Base-by-base conservation (phyloP, 2,888 invertebrate species). In the Cryptocephalus moraei region DNA sequence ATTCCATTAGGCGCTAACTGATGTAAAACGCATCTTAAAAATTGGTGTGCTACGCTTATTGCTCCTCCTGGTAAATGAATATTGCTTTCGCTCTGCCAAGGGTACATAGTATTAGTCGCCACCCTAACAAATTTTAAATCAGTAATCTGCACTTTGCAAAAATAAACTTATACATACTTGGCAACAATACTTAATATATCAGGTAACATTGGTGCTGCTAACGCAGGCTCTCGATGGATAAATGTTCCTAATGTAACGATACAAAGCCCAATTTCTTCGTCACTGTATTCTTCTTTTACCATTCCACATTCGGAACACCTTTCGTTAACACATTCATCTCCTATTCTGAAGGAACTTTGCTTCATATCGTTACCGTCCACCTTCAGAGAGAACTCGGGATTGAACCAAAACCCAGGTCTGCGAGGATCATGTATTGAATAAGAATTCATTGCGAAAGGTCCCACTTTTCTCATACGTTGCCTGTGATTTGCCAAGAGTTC, bases 1-100 rank as follows among this genome's bases (percentile, higher is more conserved):
- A 99, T 89, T 54, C 95, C 94, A 70, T 97, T 94, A 0, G 95
- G 94, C 0, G 96, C 93, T 46, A 99, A 75, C 72, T 97, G 95
- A 67, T 99, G 97, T 46, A 99, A 77, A 51, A 93, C 89, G 67
- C 96, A 97, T 57, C 99, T 82, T 50, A 99, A 76, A 74, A 97
- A 95, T 73, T 99, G 99, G 67, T 94, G 86, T 14, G 96, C 96
- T 32, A 97, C 94, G 65, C 92, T 93, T 53, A 91, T 85, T 4
- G 91, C 91, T 64, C 94, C 92, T 50, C 96, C 95, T 0, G 97
- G 94, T 55, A 96, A 76, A 53, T 95, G 90, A 38, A 91, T 80
- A 62, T 84, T 85, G 53, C 83, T 86, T 67, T 91, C 91, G 52
- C 79, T 82, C 72, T 93, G 91, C 92, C 92, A 93, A 22, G 90